These are phyloP conservation scores for Sialia sialis DNA, from an alignment of 2,113 vertebrate species.

Conservation along the genomic window DNA sequence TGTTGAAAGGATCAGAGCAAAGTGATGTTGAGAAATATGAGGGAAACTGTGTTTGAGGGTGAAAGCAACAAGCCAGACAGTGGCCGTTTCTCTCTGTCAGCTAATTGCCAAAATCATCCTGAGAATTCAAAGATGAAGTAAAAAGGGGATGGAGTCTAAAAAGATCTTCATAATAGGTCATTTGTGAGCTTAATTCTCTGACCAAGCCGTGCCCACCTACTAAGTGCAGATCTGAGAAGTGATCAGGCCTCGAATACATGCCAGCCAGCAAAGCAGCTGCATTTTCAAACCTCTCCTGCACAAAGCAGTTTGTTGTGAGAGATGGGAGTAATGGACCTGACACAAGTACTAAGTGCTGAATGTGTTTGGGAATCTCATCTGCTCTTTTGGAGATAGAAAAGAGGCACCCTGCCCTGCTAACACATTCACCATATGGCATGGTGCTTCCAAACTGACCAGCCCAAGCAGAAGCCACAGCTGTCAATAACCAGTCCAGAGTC, in stretches of 20 bases:
- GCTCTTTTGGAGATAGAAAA: not conserved
- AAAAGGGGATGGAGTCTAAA: not conserved
- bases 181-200: not conserved
- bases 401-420: not conserved
- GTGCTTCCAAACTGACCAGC: not conserved
- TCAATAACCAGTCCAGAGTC: not conserved
- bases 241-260: not conserved
- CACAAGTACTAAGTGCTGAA: not conserved
- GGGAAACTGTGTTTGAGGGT: not conserved
- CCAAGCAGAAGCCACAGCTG: not conserved
- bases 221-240: not conserved
- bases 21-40: not conserved
- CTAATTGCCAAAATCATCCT: not conserved
- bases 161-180: not conserved
- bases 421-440: not conserved
- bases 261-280: not conserved
- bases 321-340: not conserved
- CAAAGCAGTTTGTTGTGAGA: not conserved
- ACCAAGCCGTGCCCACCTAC: not conserved
- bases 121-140: not conserved
- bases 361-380: not conserved
- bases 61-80: not conserved
- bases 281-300: not conserved
- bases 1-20: not conserved
- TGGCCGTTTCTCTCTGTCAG: not conserved